A percentile compares a stretch with the other conserved stretches of the same genome.
phyloP scores from a whole-genome alignment of 2,113 vertebrate genomes.

The Microtus ochrogaster region DNA sequence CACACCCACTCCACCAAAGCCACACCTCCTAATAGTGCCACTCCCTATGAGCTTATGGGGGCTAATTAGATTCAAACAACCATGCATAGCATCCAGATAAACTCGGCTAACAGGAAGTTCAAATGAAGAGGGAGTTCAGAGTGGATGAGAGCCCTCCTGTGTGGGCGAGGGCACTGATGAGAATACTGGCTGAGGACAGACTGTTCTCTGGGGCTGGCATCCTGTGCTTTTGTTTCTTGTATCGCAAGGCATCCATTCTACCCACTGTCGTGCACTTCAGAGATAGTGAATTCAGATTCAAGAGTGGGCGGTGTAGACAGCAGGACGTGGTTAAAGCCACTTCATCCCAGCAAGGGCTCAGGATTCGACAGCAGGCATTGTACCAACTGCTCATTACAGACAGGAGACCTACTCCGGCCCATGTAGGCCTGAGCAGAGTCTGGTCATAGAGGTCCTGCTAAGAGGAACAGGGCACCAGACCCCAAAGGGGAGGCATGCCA shows the following conservation, averaged over 20 bases:
- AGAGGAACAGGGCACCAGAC: not conserved
- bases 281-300: not conserved
- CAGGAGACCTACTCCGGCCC: not conserved
- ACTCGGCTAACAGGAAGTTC: not conserved
- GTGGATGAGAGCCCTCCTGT: not conserved
- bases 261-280: not conserved
- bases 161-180: rapidly evolving
- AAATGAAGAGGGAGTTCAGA: not conserved
- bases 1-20: not conserved
- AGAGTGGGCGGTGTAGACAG: not conserved
- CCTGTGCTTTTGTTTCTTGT: not conserved
- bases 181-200: not conserved
- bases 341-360: not conserved
- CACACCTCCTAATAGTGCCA: not conserved
- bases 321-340: conserved; percentile 40
- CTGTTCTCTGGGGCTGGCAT: not conserved
- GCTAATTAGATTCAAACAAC: not conserved
- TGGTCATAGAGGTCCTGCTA: not conserved
- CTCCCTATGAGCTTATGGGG: not conserved
- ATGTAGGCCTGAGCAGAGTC: not conserved
- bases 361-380: not conserved
- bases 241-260: not conserved
- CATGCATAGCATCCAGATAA: not conserved
- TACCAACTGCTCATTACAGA: conserved; percentile 55
- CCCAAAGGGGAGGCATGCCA: not conserved